These are phyloP conservation scores for Triplophysa tibetana DNA, from an alignment of 2,113 vertebrate genomes.

Conservation along the genomic window DNA sequence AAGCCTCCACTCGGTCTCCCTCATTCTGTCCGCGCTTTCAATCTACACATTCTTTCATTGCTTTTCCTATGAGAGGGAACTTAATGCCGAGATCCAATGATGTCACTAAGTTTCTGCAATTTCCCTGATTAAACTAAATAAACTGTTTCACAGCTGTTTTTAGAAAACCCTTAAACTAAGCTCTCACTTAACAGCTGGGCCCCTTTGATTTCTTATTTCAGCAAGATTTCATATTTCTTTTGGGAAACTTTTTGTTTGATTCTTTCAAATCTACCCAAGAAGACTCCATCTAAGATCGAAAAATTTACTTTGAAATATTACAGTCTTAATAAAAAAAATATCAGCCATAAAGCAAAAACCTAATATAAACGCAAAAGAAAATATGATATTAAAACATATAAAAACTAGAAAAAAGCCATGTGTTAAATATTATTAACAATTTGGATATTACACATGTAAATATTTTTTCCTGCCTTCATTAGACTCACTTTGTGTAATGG, in stretches of 20 bases:
- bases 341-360: background rate
- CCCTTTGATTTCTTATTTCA: constrained; percentile 1
- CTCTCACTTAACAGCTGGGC: background rate
- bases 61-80: constrained; percentile 19
- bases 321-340: background rate
- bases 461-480: constrained; percentile 9
- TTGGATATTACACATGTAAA: background rate
- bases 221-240: background rate
- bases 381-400: background rate
- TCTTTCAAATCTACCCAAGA: background rate
- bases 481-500: background rate
- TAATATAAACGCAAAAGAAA: background rate
- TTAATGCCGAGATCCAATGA: constrained; percentile 35
- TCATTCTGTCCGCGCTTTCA: constrained; percentile 15
- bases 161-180: constrained; percentile 5
- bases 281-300: background rate
- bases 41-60: constrained; percentile 7
- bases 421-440: background rate
- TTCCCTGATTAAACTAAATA: constrained; percentile 55
- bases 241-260: no score
- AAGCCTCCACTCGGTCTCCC: constrained; percentile 16
- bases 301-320: background rate
- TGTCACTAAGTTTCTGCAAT: constrained; percentile 35
- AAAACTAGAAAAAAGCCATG: constrained; percentile 18
- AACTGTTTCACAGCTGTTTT: constrained; percentile 39